Evolutionary conservation across 2,113 vertebrate genomes (phyloP), one percentile per base, ranked within the genome.

Genomic region (Aspiorhynchus laticeps): DNA sequence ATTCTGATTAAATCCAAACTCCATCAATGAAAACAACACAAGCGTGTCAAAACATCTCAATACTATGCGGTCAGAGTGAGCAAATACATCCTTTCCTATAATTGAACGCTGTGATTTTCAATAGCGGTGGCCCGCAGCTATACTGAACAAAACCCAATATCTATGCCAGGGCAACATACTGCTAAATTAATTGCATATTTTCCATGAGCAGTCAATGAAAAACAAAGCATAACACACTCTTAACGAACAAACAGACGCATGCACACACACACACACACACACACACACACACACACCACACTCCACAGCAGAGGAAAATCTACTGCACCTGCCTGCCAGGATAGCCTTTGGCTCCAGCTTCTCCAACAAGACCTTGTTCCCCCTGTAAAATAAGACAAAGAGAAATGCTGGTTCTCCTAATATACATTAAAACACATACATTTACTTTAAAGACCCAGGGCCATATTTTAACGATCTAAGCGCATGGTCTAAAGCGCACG

Each of bases 311-410:
- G 87, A 88, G 93, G 94, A 97, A 96, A 96, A 98, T 97, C 98
- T 98, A 99, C 98, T 99, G 98, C 98, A 99, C 98, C 98, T 99
- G 98, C 98, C 98, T 99, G 98, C 98, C 98, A 99, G 98, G 98
- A 98, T 99, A 99, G 97, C 98, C 98, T 99, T 99, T 99, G 97
- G 97, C 98, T 96, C 98, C 98, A 91, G 96, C 96, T 88, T 96
- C 98, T 93, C 98, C 98, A 36, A 95, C 93, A 71, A 95, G 95
- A 95, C 98, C 98, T 73, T 90, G 96, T 85, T 94, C 94, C 15
- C 98, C 98, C 98, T 99, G 95, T 56, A 26, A 56, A 85, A 82
- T 88, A 73, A 90, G 83, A 59, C 80, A 85, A 48, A 71, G 67
- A 36, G 17, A 36, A 71, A 36, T 69, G 15, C 2, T 69, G 65